Conservation (phyloP, 2,888 invertebrate species). For the Cynaeus angustus region DNA sequence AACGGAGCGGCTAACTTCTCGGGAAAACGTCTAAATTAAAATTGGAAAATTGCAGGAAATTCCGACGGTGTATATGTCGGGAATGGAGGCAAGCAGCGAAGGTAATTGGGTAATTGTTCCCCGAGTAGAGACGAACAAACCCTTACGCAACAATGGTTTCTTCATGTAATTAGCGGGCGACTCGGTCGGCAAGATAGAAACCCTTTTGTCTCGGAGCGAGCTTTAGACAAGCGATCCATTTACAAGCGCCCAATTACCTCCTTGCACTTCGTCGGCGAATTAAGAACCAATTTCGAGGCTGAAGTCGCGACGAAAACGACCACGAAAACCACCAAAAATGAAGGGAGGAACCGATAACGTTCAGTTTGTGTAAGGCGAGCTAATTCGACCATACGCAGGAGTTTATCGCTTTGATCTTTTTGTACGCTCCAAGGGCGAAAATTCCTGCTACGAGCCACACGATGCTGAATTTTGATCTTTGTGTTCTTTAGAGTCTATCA, state of each 20-base stretch:
- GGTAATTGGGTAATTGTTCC: conserved; percentile 68
- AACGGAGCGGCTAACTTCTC: conserved; percentile 17
- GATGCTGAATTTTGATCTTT: too few species aligned
- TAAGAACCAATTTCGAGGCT: conserved; percentile 15
- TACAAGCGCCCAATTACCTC: conserved; percentile 61
- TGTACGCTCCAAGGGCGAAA: background rate
- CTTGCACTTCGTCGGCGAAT: conserved; percentile 51
- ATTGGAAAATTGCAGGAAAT: conserved; percentile 47
- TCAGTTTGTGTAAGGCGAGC: background rate
- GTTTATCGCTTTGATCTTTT: background rate
- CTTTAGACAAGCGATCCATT: conserved; percentile 57
- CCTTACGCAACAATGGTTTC: conserved; percentile 66
- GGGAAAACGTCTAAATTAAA: conserved; percentile 39
- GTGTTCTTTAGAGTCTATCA: too few species aligned
- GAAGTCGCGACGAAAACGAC: conserved; percentile 7
- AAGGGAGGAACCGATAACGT: conserved; percentile 14
- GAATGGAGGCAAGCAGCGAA: conserved; percentile 54
- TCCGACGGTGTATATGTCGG: conserved; percentile 39
- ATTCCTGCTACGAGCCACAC: background rate
- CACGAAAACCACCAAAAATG: conserved; percentile 1
- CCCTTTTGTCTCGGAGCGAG: conserved; percentile 51
- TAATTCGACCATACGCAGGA: conserved; percentile 6
- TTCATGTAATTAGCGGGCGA: conserved; percentile 67
- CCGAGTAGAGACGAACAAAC: conserved; percentile 63
- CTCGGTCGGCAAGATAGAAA: conserved; percentile 63